phyloP scores from a whole-genome alignment of 2,113 vertebrate genomes.

The Lipophrys pholis region DNA sequence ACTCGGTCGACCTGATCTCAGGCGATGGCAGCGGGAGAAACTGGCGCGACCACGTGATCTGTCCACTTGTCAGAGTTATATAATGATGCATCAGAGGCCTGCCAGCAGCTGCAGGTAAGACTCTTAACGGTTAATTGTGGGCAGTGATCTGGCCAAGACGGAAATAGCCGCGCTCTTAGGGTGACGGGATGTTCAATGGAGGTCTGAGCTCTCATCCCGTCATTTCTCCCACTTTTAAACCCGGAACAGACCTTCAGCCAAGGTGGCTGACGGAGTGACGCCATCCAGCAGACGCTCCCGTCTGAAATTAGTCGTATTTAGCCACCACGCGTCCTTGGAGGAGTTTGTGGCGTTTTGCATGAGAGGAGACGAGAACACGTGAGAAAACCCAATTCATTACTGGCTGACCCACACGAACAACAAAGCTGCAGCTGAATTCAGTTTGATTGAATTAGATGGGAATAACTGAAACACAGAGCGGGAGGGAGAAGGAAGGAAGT shows the following conservation, averaged over 20 bases:
- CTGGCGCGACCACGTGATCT: slow-evolving; percentile 31
- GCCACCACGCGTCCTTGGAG: background rate
- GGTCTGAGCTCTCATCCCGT: slow-evolving; percentile 34
- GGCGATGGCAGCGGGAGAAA: slow-evolving; percentile 1
- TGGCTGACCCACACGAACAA: background rate
- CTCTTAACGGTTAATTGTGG: slow-evolving; percentile 79
- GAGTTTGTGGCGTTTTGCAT: background rate
- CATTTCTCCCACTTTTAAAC: slow-evolving; percentile 18
- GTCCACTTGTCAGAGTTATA: slow-evolving; percentile 46
- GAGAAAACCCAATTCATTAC: slow-evolving; percentile 4
- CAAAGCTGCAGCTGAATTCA: background rate
- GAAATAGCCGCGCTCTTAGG: slow-evolving; percentile 67
- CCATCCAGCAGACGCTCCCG: background rate
- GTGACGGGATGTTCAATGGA: slow-evolving; percentile 49
- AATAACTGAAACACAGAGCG: background rate
- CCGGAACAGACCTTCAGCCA: too few relatives aligned
- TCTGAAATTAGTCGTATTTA: background rate
- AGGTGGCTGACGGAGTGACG: too few relatives aligned
- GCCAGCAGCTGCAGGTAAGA: slow-evolving; percentile 74
- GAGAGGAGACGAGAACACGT: background rate
- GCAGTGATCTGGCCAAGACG: slow-evolving; percentile 55
- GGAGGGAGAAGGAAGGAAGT: background rate
- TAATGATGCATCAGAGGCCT: slow-evolving; percentile 49
- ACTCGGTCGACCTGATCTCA: slow-evolving; percentile 16
- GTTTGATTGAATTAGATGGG: slow-evolving; percentile 4